These are phyloP conservation scores for Dissostichus mawsoni DNA, from an alignment of 2,113 vertebrate genomes.

Conservation along the genomic window DNA sequence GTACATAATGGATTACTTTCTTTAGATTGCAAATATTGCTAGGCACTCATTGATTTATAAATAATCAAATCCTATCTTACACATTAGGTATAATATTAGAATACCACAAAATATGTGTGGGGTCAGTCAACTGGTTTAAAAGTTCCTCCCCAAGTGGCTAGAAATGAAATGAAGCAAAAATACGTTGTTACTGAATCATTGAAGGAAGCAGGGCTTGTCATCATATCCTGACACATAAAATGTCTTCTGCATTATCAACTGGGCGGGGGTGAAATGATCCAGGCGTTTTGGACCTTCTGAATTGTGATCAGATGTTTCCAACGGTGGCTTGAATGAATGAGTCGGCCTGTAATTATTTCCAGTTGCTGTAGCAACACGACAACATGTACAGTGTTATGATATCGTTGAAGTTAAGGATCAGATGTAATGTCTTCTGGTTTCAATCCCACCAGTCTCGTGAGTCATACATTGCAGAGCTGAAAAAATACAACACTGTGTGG, in stretches of 20 bases:
- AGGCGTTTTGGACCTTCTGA: constrained; percentile 33
- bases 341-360: constrained; percentile 71
- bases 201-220: background rate
- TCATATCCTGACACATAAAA: constrained; percentile 6
- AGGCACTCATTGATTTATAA: background rate
- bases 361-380: constrained; percentile 73
- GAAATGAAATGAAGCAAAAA: too few relatives aligned
- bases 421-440: constrained; percentile 56
- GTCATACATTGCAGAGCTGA: constrained; percentile 39
- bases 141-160: background rate
- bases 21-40: background rate
- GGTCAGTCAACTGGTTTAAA: constrained; percentile 2
- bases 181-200: background rate
- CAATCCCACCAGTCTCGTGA: constrained; percentile 33
- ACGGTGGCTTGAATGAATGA: constrained; percentile 48
- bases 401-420: constrained; percentile 48
- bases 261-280: constrained; percentile 19
- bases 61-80: background rate
- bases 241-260: constrained; percentile 7
- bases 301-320: constrained; percentile 69
- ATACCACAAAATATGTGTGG: background rate
- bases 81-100: constrained; percentile 7
- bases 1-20: background rate
- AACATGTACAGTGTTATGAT: constrained; percentile 61
- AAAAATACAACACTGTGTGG: background rate